Percentiles rank a stretch among this genome's conserved stretches.
Conservation (phyloP, 2,888 invertebrate genomes). For the Noctuana brunneofusca region DNA sequence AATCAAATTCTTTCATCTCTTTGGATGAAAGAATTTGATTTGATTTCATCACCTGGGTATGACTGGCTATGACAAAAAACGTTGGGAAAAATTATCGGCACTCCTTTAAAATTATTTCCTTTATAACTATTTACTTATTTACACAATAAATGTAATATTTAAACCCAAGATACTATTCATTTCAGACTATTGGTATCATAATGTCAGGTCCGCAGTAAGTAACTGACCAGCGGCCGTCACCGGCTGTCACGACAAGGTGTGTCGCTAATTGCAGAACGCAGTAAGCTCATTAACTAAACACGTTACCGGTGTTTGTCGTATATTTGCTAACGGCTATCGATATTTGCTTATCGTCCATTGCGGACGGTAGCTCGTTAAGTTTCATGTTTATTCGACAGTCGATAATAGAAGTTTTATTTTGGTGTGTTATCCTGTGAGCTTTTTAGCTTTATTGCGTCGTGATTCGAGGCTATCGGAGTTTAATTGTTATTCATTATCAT, state of each 20-base stretch:
- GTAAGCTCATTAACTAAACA: slow-evolving; percentile 27
- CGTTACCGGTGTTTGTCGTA: slow-evolving; percentile 2
- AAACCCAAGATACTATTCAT: too few species aligned
- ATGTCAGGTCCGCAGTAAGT: not conserved
- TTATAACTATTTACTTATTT: too few species aligned
- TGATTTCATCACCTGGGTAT: too few species aligned
- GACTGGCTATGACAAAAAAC: too few species aligned
- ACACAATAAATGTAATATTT: too few species aligned
- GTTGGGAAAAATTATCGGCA: too few species aligned
- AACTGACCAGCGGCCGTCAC: not conserved
- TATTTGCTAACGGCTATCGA: slow-evolving; percentile 8
- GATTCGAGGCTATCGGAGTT: not conserved
- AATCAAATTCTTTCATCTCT: too few species aligned
- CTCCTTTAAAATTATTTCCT: too few species aligned
- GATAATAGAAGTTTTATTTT: slow-evolving; percentile 14
- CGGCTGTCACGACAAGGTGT: slow-evolving; percentile 11
- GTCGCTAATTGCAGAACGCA: slow-evolving; percentile 27
- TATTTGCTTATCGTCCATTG: slow-evolving; percentile 1
- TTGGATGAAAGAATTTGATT: too few species aligned
- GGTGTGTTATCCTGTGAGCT: not conserved
- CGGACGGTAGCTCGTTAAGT: slow-evolving; percentile 18
- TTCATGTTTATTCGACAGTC: slow-evolving; percentile 10
- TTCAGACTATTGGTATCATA: too few species aligned
- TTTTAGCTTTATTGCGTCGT: slow-evolving; percentile 4
- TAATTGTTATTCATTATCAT: slow-evolving; percentile 3